phyloP scores from a whole-genome alignment of 2,797 vertebrate genomes.

The Cottoperca gobio region DNA sequence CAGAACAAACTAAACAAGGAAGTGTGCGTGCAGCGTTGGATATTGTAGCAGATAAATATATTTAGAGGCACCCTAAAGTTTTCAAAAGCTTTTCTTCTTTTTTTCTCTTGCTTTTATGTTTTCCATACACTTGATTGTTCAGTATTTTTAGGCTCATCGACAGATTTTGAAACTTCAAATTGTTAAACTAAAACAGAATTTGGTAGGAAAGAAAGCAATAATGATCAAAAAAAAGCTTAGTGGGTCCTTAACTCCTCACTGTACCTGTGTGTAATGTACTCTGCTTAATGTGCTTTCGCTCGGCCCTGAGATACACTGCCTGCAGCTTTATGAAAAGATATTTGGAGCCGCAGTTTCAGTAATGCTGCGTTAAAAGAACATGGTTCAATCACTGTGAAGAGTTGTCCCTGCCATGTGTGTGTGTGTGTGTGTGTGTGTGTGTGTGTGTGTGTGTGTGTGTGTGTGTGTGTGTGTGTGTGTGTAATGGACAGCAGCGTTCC shows the following conservation, averaged over 20 bases:
- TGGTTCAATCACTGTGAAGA: neutral
- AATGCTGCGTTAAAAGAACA: slow-evolving; percentile 14
- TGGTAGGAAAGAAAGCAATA: slow-evolving; percentile 13
- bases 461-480: neutral
- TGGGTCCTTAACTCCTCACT: slow-evolving; percentile 6
- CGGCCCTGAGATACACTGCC: slow-evolving; percentile 15
- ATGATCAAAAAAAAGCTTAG: slow-evolving; percentile 14
- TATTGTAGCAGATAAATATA: slow-evolving; percentile 28
- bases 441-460: neutral
- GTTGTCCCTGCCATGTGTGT: neutral
- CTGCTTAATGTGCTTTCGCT: slow-evolving; percentile 22
- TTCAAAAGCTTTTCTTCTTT: slow-evolving; percentile 18
- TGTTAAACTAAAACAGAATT: slow-evolving; percentile 4
- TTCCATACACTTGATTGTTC: neutral
- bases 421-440: neutral
- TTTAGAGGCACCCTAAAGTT: slow-evolving; percentile 30
- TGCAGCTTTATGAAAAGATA: slow-evolving; percentile 30
- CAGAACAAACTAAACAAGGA: slow-evolving; percentile 31
- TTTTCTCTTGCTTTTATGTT: neutral
- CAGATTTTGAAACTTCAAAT: neutral
- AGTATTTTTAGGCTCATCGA: neutral
- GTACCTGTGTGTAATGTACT: slow-evolving; percentile 34
- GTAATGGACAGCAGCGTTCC: neutral
- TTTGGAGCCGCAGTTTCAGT: slow-evolving; percentile 12
- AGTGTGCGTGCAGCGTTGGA: neutral